Evolutionary conservation across 2,113 vertebrate species (phyloP).

Genomic region (Lamprotornis superbus): DNA sequence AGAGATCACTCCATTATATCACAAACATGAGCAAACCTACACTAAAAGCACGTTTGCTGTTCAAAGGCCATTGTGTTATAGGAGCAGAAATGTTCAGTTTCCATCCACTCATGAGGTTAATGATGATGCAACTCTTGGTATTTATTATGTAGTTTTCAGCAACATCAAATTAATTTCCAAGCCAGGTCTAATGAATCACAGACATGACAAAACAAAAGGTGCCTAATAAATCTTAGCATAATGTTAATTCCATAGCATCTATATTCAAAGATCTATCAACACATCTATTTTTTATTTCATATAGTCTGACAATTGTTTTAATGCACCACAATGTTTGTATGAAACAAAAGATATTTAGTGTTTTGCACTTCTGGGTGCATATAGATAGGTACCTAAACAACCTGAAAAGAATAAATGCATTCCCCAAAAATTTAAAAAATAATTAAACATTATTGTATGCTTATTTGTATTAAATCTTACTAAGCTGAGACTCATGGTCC

Average conservation of each 20-base stretch:
- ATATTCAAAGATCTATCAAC: neutral
- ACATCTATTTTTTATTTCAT: neutral
- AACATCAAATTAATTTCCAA: neutral
- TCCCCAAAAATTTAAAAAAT: neutral
- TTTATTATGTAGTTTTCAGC: neutral
- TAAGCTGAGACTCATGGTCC: neutral
- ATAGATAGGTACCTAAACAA: neutral
- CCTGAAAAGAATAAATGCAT: neutral
- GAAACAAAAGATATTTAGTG: neutral
- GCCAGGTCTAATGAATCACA: neutral
- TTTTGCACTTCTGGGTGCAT: neutral
- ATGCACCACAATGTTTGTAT: neutral
- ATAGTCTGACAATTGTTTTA: neutral
- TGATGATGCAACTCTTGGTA: neutral
- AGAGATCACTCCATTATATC: neutral
- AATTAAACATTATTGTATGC: neutral
- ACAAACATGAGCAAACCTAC: neutral
- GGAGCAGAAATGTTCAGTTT: neutral
- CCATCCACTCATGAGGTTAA: neutral
- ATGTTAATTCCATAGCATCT: neutral
- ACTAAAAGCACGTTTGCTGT: neutral
- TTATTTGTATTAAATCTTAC: neutral
- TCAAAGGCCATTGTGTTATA: accelerated
- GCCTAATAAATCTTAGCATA: neutral
- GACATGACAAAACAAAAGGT: neutral